phyloP scores from a whole-genome alignment of 2,888 invertebrate genomes.

The Drosophila dives region DNA sequence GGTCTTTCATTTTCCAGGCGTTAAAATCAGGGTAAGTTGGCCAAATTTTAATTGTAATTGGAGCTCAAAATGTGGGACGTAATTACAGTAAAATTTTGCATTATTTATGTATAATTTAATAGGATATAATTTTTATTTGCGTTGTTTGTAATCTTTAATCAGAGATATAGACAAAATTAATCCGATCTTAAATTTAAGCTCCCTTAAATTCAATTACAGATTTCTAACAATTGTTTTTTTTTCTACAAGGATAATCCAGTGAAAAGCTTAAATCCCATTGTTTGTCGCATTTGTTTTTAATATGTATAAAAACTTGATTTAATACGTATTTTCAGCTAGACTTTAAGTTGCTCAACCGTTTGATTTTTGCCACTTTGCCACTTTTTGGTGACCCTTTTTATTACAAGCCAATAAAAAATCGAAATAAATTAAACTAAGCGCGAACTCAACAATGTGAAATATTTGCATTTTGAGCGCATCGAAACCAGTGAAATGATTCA shows the following conservation, averaged over 20 bases:
- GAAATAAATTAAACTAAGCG: constrained; percentile 52
- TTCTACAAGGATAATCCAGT: background rate
- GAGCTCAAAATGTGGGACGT: background rate
- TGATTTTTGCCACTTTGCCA: background rate
- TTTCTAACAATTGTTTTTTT: background rate
- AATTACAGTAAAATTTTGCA: background rate
- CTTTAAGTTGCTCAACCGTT: background rate
- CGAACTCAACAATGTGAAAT: constrained; percentile 60
- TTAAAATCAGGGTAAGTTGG: constrained; percentile 91
- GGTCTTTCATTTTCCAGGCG: constrained; percentile 89
- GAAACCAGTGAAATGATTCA: constrained; percentile 49
- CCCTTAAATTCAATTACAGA: background rate
- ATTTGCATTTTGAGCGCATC: constrained; percentile 59
- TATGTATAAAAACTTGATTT: no score
- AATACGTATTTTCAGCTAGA: background rate
- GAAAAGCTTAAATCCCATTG: background rate
- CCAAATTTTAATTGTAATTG: background rate
- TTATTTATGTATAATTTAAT: no score
- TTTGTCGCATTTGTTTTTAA: background rate
- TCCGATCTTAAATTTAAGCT: background rate
- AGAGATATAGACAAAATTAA: background rate
- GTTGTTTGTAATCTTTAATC: background rate
- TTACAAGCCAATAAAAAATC: constrained; percentile 7
- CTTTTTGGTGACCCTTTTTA: background rate
- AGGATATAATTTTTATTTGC: background rate